Conservation (phyloP, 2,888 invertebrate species). For the Aphodius granarius region DNA sequence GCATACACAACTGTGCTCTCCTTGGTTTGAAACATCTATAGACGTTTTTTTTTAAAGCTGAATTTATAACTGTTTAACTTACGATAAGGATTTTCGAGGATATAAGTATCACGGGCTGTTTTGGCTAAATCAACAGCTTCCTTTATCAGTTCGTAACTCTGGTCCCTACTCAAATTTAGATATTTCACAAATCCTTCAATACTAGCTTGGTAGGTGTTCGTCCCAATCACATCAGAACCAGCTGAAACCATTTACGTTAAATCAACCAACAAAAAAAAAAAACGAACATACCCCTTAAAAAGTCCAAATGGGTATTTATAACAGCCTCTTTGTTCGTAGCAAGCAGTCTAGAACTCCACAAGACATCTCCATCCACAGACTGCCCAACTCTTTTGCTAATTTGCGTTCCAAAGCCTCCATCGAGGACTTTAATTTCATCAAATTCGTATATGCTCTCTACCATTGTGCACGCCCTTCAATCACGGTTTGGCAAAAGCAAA, state of each 20-base stretch:
- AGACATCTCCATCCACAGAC: conserved; percentile 75
- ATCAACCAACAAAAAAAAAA: background rate
- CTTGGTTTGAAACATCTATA: no score
- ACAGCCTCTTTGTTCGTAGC: conserved; percentile 74
- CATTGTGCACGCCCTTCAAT: background rate
- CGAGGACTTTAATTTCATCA: conserved; percentile 49
- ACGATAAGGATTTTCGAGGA: conserved; percentile 58
- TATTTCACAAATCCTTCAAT: conserved; percentile 72
- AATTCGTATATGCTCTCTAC: conserved; percentile 10
- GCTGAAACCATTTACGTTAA: conserved; percentile 54
- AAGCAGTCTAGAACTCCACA: conserved; percentile 82
- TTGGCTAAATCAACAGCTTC: conserved; percentile 72
- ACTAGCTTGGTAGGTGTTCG: conserved; percentile 85
- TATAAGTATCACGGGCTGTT: conserved; percentile 63
- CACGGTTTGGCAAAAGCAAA: background rate
- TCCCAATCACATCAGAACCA: conserved; percentile 81
- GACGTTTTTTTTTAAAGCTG: no score
- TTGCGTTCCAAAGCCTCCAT: conserved; percentile 78
- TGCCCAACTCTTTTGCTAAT: conserved; percentile 69
- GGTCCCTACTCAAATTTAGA: conserved; percentile 64
- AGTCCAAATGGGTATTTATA: conserved; percentile 74
- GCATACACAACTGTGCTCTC: no score
- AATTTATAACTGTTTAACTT: background rate
- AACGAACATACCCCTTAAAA: conserved; percentile 62
- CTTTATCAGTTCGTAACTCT: conserved; percentile 69